A percentile compares a stretch with the other conserved stretches of the same genome.
These are phyloP conservation scores for Gila robusta DNA, from an alignment of 2,797 vertebrate species.

Conservation along the genomic window DNA sequence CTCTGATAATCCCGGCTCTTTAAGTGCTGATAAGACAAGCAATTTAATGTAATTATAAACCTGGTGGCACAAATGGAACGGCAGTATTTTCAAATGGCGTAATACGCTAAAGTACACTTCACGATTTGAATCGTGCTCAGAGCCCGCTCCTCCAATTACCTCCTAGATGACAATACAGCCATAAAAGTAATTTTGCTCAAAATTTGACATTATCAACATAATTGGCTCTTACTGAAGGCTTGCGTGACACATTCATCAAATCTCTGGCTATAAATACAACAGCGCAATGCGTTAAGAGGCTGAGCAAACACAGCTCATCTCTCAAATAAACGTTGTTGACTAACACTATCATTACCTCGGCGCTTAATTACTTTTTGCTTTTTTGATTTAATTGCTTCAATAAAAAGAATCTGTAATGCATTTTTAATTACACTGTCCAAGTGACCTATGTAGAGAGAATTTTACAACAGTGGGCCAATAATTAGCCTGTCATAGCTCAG, in stretches of 20 bases:
- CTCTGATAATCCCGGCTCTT: conserved; percentile 84
- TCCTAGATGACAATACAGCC: conserved; percentile 80
- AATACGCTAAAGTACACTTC: conserved; percentile 73
- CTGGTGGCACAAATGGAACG: conserved; percentile 78
- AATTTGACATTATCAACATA: conserved; percentile 99
- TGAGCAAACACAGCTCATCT: conserved; percentile 86
- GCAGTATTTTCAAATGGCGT: conserved; percentile 79
- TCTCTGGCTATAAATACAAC: conserved; percentile 86
- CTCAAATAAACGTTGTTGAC: conserved; percentile 97
- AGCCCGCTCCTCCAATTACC: conserved; percentile 80
- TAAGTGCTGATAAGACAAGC: conserved; percentile 82
- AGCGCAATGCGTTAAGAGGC: conserved; percentile 83
- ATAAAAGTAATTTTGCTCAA: conserved; percentile 86
- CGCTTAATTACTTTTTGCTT: conserved; percentile 94
- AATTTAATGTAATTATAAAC: conserved; percentile 88
- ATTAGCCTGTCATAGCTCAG: conserved; percentile 98
- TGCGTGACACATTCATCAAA: conserved; percentile 94
- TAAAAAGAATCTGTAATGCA: conserved; percentile 98
- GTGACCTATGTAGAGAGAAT: conserved; percentile 98
- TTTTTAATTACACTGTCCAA: conserved; percentile 99
- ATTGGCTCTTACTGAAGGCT: conserved; percentile 91
- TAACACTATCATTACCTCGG: conserved; percentile 98
- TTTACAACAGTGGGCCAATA: conserved; percentile 97
- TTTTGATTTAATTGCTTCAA: conserved; percentile 99
- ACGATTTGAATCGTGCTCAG: conserved; percentile 78